phyloP scores from a whole-genome alignment of 2,888 invertebrate genomes.

The Willowsia nigromaculata region DNA sequence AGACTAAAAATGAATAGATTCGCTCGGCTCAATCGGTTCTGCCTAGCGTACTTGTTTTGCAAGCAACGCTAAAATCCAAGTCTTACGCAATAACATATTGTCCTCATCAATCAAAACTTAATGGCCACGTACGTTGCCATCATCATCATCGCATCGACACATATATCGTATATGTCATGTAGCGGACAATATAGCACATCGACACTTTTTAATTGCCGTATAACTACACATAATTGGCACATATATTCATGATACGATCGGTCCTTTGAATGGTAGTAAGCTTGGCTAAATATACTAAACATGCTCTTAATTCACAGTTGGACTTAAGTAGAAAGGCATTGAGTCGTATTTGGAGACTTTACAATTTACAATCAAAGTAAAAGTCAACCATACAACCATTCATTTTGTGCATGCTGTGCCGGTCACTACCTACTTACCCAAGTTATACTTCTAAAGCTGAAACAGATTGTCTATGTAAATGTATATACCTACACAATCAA shows the following conservation, averaged over 20 bases:
- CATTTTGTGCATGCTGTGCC: no score
- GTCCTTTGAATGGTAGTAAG: neutral
- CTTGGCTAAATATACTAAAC: neutral
- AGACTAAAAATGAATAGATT: no score
- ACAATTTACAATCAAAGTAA: constrained; percentile 15
- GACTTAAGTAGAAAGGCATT: constrained; percentile 43
- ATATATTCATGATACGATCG: neutral
- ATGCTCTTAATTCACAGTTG: constrained; percentile 45
- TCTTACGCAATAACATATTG: constrained; percentile 30
- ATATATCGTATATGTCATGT: constrained; percentile 1
- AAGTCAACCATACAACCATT: no score
- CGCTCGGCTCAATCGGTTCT: no score
- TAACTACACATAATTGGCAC: constrained; percentile 51
- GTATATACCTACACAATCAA: neutral
- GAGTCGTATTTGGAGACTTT: constrained; percentile 42
- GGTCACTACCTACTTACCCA: no score
- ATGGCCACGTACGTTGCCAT: constrained; percentile 38
- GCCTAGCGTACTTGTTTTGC: no score
- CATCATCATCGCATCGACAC: neutral
- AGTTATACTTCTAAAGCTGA: neutral
- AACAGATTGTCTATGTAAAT: neutral
- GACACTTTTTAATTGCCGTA: constrained; percentile 61
- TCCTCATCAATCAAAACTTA: constrained; percentile 67
- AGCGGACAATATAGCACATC: constrained; percentile 49
- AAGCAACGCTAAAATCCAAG: neutral